These are phyloP conservation scores for Crotophaga sulcirostris DNA, from an alignment of 2,113 vertebrate species.

Conservation along the genomic window DNA sequence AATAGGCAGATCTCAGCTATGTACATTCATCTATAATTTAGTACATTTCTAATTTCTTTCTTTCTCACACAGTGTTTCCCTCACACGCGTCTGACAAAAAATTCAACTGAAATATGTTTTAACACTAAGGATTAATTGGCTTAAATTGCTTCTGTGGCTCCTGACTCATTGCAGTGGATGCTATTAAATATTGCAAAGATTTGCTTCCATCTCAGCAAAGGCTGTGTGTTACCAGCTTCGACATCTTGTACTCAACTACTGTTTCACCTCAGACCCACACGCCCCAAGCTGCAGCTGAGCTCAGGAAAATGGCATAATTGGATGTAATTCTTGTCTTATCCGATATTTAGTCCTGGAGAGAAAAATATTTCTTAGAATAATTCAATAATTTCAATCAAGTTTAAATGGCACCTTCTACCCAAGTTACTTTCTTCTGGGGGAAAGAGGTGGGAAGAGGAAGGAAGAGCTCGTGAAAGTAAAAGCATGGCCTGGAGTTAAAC, in stretches of 20 bases:
- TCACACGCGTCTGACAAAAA: not conserved
- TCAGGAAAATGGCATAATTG: not conserved
- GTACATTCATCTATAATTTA: slow-evolving; percentile 38
- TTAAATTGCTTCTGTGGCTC: not conserved
- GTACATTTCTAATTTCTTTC: not conserved
- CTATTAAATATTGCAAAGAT: not conserved
- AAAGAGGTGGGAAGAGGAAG: not conserved
- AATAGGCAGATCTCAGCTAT: not conserved
- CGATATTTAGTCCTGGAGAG: not conserved
- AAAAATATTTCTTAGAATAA: not conserved
- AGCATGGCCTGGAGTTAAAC: not conserved
- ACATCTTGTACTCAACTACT: not conserved
- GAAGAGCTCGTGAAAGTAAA: not conserved
- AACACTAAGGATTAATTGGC: slow-evolving; percentile 34
- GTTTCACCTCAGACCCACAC: not conserved
- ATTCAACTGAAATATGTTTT: slow-evolving; percentile 14
- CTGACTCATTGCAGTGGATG: not conserved
- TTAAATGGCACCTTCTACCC: not conserved
- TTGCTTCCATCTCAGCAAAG: not conserved
- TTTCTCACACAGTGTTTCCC: not conserved
- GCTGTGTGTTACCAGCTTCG: rapidly evolving
- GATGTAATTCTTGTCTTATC: not conserved
- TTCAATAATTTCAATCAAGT: not conserved
- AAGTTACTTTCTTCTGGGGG: not conserved
- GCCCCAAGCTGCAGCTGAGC: not conserved